phyloP scores from a whole-genome alignment of 2,113 vertebrate species.

The Cryptotis parvus region DNA sequence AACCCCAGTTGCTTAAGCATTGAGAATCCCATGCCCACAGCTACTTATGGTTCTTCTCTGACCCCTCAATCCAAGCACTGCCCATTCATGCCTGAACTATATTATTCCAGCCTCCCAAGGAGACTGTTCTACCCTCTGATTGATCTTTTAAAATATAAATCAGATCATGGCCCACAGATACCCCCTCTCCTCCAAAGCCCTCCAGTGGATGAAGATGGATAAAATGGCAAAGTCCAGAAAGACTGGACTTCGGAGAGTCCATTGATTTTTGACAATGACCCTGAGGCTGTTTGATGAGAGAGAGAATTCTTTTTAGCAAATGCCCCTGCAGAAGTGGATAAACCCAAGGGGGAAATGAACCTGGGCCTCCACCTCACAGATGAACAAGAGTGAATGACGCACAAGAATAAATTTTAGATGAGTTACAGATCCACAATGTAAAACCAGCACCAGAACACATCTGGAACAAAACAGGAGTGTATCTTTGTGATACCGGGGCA shows the following conservation, averaged over 20 bases:
- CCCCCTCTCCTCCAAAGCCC: neutral
- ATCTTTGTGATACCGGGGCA: neutral
- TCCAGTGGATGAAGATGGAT: neutral
- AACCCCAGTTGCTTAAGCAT: neutral
- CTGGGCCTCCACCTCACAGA: neutral
- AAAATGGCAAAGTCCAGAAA: constrained; percentile 16
- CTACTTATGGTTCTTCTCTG: accelerated
- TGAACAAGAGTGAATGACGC: neutral
- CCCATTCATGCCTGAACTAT: accelerated
- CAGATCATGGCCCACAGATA: neutral
- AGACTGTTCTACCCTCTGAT: neutral
- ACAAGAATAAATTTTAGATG: constrained; percentile 37
- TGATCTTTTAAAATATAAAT: constrained; percentile 13
- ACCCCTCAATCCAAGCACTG: accelerated
- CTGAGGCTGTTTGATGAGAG: neutral
- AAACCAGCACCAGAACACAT: constrained; percentile 21
- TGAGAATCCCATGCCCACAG: accelerated
- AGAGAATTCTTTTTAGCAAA: constrained; percentile 6
- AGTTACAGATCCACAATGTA: neutral
- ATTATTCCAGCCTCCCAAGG: accelerated
- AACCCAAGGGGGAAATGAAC: neutral
- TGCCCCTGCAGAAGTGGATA: neutral
- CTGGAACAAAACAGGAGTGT: neutral
- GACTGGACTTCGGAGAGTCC: neutral
- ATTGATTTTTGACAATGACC: constrained; percentile 54